Conservation (phyloP, 2,113 vertebrate species). For the Ptyas mucosa region DNA sequence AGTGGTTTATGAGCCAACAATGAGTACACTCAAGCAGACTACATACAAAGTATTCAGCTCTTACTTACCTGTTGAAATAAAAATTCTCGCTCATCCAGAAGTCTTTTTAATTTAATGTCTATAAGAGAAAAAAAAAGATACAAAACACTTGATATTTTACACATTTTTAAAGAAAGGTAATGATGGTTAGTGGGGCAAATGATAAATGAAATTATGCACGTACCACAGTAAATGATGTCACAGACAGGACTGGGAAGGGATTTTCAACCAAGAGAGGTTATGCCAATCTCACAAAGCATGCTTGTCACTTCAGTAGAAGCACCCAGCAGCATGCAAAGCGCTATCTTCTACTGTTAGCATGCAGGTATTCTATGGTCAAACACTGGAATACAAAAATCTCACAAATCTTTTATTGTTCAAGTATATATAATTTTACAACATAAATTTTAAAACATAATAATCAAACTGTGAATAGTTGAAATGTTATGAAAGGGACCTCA, state of each 20-base stretch:
- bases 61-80: conserved; percentile 88
- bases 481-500: not conserved
- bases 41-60: not conserved
- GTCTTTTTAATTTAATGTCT: conserved; percentile 90
- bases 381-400: conserved; percentile 78
- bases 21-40: not conserved
- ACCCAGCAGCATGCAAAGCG: conserved; percentile 82
- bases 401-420: conserved; percentile 52
- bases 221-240: conserved; percentile 75
- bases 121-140: conserved; percentile 62
- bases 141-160: conserved; percentile 13
- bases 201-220: conserved; percentile 70
- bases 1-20: not conserved
- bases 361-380: conserved; percentile 79
- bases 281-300: conserved; percentile 68
- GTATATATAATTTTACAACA: conserved; percentile 28
- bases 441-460: not conserved
- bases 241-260: conserved; percentile 63
- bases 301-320: conserved; percentile 63
- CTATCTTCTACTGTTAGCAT: conserved; percentile 83
- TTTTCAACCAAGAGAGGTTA: conserved; percentile 68
- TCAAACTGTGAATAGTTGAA: not conserved
- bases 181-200: conserved; percentile 55
- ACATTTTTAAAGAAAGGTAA: not conserved
- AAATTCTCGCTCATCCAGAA: conserved; percentile 88